Conservation (phyloP, 2,113 vertebrate species). For the Chiloscyllium plagiosum region DNA sequence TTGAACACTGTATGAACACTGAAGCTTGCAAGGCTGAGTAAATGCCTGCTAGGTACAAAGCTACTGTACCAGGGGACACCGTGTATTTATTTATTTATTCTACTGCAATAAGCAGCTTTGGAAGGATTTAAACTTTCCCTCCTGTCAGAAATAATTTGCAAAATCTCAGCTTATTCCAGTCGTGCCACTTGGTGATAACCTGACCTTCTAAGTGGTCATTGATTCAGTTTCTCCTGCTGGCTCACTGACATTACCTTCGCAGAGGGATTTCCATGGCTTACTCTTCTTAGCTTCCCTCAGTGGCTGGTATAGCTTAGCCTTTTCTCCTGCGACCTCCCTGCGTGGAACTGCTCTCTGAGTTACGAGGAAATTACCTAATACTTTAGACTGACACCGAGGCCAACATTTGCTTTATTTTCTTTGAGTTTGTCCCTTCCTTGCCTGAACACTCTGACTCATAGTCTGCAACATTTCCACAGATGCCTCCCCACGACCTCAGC, state of each 20-base stretch:
- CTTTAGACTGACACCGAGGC: background rate
- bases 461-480: background rate
- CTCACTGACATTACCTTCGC: conserved; percentile 6
- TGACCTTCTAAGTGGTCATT: conserved; percentile 15
- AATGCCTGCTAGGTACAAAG: conserved; percentile 23
- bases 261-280: conserved; percentile 24
- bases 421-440: background rate
- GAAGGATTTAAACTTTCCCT: conserved; percentile 13
- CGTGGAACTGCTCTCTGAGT: background rate
- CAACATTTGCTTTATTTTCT: conserved; percentile 10
- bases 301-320: background rate
- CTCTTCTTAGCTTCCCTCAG: background rate
- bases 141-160: conserved; percentile 12
- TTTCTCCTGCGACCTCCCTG: conserved; percentile 2
- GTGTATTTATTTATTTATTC: conserved; percentile 19
- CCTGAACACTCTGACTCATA: background rate
- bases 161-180: conserved; percentile 28
- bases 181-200: conserved; percentile 30
- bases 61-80: conserved; percentile 29
- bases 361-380: conserved; percentile 21
- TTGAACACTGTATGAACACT: background rate
- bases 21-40: background rate
- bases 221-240: conserved; percentile 20
- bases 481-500: background rate
- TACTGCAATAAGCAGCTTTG: conserved; percentile 12